Conservation (phyloP, 2,888 invertebrate species). For the Caenorhabditis virilis region DNA sequence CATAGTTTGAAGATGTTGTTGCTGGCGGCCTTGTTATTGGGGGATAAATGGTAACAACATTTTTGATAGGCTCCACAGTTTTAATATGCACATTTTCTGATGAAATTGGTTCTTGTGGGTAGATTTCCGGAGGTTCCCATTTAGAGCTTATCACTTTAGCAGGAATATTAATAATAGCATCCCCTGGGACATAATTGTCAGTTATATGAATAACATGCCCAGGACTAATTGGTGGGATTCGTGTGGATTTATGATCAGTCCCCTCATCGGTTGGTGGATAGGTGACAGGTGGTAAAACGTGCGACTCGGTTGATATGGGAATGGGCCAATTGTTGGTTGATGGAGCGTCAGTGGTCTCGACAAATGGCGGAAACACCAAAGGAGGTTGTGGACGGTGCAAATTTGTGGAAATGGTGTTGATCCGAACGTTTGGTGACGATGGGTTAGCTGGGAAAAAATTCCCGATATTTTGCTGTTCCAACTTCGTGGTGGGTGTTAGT, state of each 20-base stretch:
- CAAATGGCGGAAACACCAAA: conserved; percentile 7
- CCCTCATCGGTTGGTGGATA: conserved; percentile 23
- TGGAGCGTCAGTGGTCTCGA: conserved; percentile 16
- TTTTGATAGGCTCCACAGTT: neutral
- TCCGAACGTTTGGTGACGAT: neutral
- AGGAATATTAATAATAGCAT: too few relatives aligned
- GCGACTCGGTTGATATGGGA: conserved; percentile 30
- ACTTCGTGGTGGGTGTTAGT: neutral
- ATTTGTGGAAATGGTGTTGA: conserved; percentile 10
- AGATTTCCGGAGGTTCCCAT: too few relatives aligned
- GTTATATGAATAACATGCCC: neutral
- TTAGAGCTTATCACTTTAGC: too few relatives aligned
- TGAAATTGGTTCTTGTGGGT: too few relatives aligned
- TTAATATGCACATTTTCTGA: too few relatives aligned
- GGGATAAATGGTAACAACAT: neutral
- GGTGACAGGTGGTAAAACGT: conserved; percentile 33
- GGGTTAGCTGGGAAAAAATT: conserved; percentile 3
- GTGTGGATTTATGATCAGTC: conserved; percentile 14
- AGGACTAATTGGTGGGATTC: neutral
- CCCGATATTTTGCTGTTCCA: neutral
- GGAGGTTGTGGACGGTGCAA: conserved; percentile 2
- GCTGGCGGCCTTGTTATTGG: neutral
- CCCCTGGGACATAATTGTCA: too few relatives aligned
- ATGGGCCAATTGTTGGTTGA: conserved; percentile 33
- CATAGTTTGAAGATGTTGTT: too few relatives aligned